Percentiles rank a stretch among this genome's conserved stretches.
Evolutionary conservation across 2,113 vertebrate genomes (phyloP).

Genomic region (Nerophis ophidion): DNA sequence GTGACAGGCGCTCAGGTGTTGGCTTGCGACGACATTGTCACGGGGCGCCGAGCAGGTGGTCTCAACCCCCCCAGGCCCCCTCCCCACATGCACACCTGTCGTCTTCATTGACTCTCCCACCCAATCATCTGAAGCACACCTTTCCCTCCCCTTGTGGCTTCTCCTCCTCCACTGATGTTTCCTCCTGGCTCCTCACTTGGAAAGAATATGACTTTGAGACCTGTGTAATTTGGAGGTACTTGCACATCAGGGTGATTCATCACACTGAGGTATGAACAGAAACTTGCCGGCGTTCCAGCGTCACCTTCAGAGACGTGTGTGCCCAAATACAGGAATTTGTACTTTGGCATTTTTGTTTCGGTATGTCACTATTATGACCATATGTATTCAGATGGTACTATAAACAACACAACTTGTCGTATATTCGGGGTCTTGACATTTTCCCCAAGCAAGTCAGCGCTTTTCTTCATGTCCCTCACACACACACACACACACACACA

Average conservation of each 20-base stretch:
- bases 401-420: no score
- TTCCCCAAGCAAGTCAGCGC: no score
- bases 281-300: constrained; percentile 11
- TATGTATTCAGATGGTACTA: no score
- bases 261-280: constrained; percentile 16
- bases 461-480: no score
- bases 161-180: constrained; percentile 19
- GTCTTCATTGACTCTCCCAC: constrained; percentile 19
- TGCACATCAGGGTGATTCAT: constrained; percentile 53
- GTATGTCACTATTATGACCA: no score
- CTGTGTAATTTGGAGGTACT: constrained; percentile 42
- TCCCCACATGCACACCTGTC: constrained; percentile 4
- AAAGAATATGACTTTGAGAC: constrained; percentile 42
- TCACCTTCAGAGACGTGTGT: constrained; percentile 2
- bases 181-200: constrained; percentile 53
- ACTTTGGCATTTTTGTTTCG: not conserved
- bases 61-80: not conserved
- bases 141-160: constrained; percentile 1
- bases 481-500: no score
- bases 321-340: not conserved
- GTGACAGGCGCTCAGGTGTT: constrained; percentile 41
- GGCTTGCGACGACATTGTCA: constrained; percentile 45
- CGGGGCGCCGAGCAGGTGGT: constrained; percentile 34
- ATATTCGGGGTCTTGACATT: no score
- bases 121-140: constrained; percentile 26